Conservation (phyloP, 2,888 invertebrate species). For the Chaitophorus viminalis region DNA sequence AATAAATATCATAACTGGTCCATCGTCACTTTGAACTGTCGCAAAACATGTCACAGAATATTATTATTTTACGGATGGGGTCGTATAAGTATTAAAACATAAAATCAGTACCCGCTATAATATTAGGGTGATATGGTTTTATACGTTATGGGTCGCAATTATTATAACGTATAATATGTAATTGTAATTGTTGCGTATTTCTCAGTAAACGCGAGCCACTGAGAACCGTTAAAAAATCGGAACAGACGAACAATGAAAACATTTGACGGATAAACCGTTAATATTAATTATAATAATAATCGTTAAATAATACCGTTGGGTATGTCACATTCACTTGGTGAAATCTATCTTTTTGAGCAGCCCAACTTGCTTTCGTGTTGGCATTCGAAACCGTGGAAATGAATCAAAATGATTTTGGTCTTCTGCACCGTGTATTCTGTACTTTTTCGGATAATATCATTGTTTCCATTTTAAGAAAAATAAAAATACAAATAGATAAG, state of each 20-base stretch:
- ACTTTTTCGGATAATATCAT: too few relatives aligned
- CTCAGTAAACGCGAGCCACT: not conserved
- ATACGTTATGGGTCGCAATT: not conserved
- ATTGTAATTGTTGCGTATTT: not conserved
- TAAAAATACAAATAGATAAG: too few relatives aligned
- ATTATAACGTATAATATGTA: not conserved
- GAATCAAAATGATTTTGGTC: too few relatives aligned
- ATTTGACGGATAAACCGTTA: too few relatives aligned
- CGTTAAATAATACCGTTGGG: too few relatives aligned
- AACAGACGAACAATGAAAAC: not conserved
- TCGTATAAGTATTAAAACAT: not conserved
- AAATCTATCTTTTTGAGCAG: too few relatives aligned
- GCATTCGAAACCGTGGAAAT: too few relatives aligned
- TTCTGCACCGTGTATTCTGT: too few relatives aligned
- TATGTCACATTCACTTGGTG: too few relatives aligned
- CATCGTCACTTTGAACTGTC: constrained; percentile 44
- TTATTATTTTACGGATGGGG: not conserved
- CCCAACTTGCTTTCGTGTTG: too few relatives aligned
- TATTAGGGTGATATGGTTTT: not conserved
- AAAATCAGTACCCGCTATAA: not conserved
- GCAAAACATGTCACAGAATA: constrained; percentile 12
- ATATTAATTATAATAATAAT: too few relatives aligned
- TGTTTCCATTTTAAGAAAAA: too few relatives aligned
- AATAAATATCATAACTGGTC: not conserved
- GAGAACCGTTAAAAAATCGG: not conserved